A percentile compares a stretch with the other conserved stretches of the same genome.
phyloP scores from a whole-genome alignment of 2,113 vertebrate genomes.

The Bubo bubo region DNA sequence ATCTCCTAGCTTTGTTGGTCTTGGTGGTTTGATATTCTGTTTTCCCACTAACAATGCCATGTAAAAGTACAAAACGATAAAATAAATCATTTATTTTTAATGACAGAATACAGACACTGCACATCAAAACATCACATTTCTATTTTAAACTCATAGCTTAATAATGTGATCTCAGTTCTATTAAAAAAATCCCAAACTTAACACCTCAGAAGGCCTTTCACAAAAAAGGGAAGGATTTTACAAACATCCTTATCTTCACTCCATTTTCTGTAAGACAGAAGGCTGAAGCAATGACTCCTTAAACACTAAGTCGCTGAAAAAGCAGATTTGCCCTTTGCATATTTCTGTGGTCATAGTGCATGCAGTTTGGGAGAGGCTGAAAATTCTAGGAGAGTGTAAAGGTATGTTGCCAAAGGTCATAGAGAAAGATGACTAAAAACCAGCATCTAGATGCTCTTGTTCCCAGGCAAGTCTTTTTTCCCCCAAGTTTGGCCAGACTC shows the following conservation, averaged over 20 bases:
- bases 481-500: neutral
- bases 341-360: neutral
- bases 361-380: rapidly evolving
- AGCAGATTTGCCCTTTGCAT: neutral
- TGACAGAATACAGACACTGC: neutral
- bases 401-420: neutral
- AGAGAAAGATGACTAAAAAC: neutral
- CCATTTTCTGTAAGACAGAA: neutral
- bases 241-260: neutral
- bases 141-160: neutral
- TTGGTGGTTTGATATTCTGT: constrained; percentile 99
- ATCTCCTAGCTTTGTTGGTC: constrained; percentile 91
- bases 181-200: neutral
- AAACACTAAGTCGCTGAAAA: neutral
- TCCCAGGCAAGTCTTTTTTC: neutral
- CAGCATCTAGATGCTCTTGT: neutral
- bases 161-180: neutral
- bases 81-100: neutral
- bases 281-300: neutral
- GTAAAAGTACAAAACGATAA: neutral
- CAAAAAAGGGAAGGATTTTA: neutral
- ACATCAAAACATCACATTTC: neutral
- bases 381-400: neutral
- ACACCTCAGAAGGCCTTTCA: neutral
- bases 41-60: constrained; percentile 82